Conservation (phyloP, 2,888 invertebrate genomes). For the Lampropteryx suffumata region DNA sequence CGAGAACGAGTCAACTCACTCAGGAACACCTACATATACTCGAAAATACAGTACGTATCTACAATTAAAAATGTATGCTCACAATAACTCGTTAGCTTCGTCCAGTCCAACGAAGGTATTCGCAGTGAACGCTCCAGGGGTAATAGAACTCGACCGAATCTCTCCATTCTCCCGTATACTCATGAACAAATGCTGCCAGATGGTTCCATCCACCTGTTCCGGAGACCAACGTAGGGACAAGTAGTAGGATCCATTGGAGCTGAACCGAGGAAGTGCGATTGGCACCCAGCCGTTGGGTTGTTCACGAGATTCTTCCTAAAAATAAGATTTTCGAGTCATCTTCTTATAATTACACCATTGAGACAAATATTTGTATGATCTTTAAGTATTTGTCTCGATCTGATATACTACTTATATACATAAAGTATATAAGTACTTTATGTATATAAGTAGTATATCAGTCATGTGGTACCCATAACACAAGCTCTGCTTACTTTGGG, state of each 20-base stretch:
- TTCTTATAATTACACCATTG: too few species aligned
- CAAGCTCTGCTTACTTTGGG: too few species aligned
- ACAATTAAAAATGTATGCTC: conserved; percentile 38
- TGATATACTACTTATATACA: too few species aligned
- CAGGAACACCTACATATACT: too few species aligned
- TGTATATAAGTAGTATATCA: too few species aligned
- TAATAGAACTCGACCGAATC: conserved; percentile 66
- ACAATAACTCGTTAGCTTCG: conserved; percentile 62
- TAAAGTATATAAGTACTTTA: too few species aligned
- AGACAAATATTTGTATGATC: too few species aligned
- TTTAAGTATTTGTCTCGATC: too few species aligned
- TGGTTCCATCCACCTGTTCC: conserved; percentile 63
- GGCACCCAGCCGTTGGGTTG: conserved; percentile 89
- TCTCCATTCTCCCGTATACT: conserved; percentile 56
- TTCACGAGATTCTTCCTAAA: conserved; percentile 71
- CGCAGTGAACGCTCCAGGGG: conserved; percentile 84
- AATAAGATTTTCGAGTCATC: not conserved
- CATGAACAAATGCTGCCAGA: conserved; percentile 77
- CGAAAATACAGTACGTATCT: too few species aligned
- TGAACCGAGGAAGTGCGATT: conserved; percentile 82
- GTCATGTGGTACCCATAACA: too few species aligned
- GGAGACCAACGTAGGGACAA: conserved; percentile 70
- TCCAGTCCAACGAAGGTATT: conserved; percentile 81
- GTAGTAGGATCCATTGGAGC: conserved; percentile 66
- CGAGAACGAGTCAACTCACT: too few species aligned